A percentile compares a stretch with the other conserved stretches of the same genome.
Evolutionary conservation across 2,113 vertebrate genomes (phyloP).

Genomic region (Vulpes lagopus): DNA sequence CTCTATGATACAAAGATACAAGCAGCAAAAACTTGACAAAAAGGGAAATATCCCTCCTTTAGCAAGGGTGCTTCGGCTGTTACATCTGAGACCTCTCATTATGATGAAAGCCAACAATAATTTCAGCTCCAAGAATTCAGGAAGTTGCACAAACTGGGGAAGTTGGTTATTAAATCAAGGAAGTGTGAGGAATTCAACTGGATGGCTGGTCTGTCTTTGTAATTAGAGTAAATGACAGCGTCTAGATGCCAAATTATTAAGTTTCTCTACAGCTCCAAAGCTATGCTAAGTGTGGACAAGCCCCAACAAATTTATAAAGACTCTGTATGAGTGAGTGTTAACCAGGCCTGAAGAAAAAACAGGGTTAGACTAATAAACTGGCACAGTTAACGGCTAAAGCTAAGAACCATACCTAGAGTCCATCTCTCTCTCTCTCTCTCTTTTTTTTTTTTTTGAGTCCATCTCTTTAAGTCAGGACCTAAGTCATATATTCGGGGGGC

Average conservation of each 20-base stretch:
- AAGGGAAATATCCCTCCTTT: neutral
- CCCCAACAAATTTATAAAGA: slow-evolving; percentile 51
- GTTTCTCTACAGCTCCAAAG: slow-evolving; percentile 54
- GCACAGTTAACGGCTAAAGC: neutral
- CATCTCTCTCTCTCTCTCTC: neutral
- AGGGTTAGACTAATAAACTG: neutral
- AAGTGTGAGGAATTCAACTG: slow-evolving; percentile 61
- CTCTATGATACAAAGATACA: neutral
- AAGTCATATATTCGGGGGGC: neutral
- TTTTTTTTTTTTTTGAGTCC: neutral
- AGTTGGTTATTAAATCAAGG: slow-evolving; percentile 77
- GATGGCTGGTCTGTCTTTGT: slow-evolving; percentile 69
- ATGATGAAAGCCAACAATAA: slow-evolving; percentile 67
- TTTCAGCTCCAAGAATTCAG: slow-evolving; percentile 69
- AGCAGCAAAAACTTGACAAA: neutral
- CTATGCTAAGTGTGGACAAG: slow-evolving; percentile 50
- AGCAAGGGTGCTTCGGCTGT: neutral
- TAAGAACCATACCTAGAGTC: neutral
- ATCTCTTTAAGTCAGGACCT: slow-evolving; percentile 40
- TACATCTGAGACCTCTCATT: slow-evolving; percentile 45
- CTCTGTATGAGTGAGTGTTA: slow-evolving; percentile 50
- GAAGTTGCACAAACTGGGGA: slow-evolving; percentile 74
- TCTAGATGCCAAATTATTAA: slow-evolving; percentile 52
- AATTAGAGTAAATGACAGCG: slow-evolving; percentile 67
- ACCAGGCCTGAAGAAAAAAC: slow-evolving; percentile 67